Conservation (phyloP, 2,113 vertebrate species). For the Rhinolophus ferrumequinum region DNA sequence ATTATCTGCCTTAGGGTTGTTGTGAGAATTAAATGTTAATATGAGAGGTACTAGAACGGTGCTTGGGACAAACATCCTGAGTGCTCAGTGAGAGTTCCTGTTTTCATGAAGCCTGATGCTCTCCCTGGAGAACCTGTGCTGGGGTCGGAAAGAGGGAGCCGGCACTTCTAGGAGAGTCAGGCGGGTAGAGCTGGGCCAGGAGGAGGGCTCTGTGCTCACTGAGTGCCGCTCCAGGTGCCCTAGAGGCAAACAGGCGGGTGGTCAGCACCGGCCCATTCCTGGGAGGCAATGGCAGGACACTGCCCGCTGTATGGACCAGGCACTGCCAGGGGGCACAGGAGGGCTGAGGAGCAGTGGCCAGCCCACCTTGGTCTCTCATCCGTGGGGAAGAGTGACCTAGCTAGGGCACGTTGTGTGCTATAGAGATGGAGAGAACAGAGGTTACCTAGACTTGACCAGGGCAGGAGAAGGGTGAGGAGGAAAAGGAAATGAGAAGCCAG, state of each 20-base stretch:
- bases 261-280: neutral
- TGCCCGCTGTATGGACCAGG: fast-evolving
- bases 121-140: neutral
- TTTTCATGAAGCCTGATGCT: fast-evolving
- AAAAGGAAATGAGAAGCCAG: neutral
- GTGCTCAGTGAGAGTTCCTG: neutral
- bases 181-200: neutral
- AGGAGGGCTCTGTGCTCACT: neutral
- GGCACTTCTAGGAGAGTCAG: fast-evolving
- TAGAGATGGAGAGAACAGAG: neutral
- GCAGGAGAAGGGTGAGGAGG: neutral
- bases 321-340: neutral
- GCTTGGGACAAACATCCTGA: neutral
- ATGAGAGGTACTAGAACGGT: neutral
- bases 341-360: neutral
- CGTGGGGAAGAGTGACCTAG: fast-evolving
- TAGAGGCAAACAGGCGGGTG: neutral
- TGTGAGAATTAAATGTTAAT: neutral
- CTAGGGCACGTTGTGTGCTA: neutral
- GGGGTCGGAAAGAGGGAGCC: neutral
- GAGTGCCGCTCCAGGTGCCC: neutral
- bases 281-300: neutral
- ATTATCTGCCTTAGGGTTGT: neutral
- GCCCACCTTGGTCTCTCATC: neutral
- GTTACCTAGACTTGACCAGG: neutral